Conservation (phyloP, 2,797 vertebrate species). For the Chelidonichthys spinosus region DNA sequence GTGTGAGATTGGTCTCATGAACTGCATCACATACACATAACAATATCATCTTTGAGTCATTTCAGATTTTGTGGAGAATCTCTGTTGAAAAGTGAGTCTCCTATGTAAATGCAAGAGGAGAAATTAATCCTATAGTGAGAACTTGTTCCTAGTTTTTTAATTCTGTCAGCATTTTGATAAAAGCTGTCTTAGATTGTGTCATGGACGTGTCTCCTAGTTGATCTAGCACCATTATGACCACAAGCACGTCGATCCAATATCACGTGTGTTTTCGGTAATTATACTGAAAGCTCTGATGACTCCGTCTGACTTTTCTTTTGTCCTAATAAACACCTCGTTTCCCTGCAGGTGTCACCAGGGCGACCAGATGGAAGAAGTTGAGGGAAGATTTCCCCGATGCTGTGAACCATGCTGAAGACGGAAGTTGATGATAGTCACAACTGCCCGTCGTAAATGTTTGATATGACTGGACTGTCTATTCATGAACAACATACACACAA, state of each 20-base stretch:
- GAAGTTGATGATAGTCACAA: conserved; percentile 67
- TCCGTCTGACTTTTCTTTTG: neutral
- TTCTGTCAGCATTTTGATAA: neutral
- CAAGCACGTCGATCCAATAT: too few species aligned
- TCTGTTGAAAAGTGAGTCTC: neutral
- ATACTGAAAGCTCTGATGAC: neutral
- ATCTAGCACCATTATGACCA: neutral
- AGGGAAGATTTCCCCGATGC: conserved; percentile 77
- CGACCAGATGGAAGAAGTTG: conserved; percentile 63
- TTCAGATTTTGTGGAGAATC: neutral
- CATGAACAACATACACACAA: conserved; percentile 74
- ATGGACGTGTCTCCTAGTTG: neutral
- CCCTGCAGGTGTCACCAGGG: conserved; percentile 58
- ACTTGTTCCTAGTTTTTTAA: neutral
- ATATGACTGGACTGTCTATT: conserved; percentile 86
- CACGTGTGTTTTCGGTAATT: too few species aligned
- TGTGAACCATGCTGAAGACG: conserved; percentile 81
- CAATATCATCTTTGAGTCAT: neutral
- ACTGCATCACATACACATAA: neutral
- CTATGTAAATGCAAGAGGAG: neutral
- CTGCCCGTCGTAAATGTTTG: conserved; percentile 82
- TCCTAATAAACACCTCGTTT: neutral
- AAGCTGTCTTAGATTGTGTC: neutral
- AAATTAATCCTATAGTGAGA: neutral
- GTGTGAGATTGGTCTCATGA: neutral